Evolutionary conservation across 2,797 vertebrate species (phyloP).

Genomic region (Malacoctenus gilli): DNA sequence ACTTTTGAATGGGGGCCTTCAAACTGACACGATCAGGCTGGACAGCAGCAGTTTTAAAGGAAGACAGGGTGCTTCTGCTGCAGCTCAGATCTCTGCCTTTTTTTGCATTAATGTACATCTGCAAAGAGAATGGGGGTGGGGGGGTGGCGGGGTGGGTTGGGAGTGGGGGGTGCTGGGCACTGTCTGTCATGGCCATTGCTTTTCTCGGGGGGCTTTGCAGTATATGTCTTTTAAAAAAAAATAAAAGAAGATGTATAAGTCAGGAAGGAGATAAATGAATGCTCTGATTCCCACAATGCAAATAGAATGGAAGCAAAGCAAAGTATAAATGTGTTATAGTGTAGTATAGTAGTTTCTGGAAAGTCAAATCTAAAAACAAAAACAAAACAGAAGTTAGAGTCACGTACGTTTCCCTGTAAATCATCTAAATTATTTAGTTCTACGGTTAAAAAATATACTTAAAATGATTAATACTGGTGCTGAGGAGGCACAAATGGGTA

Average conservation of each 20-base stretch:
- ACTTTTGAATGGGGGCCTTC: slow-evolving; percentile 94
- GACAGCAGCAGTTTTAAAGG: slow-evolving; percentile 94
- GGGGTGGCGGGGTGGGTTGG: slow-evolving; percentile 38
- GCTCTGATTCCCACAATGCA: slow-evolving; percentile 9
- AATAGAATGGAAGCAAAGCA: background rate
- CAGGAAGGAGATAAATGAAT: slow-evolving; percentile 7
- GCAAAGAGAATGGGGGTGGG: slow-evolving; percentile 59
- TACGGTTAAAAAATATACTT: no score
- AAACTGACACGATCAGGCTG: slow-evolving; percentile 98
- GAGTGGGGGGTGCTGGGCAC: slow-evolving; percentile 39
- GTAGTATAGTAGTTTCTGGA: no score
- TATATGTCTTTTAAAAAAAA: slow-evolving; percentile 23
- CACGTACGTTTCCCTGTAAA: no score
- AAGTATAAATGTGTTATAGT: background rate
- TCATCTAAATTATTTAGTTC: no score
- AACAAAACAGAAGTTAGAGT: no score
- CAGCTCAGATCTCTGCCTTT: slow-evolving; percentile 77
- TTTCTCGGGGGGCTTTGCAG: slow-evolving; percentile 33
- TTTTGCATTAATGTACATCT: slow-evolving; percentile 92
- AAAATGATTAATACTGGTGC: no score
- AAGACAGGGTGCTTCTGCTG: slow-evolving; percentile 79
- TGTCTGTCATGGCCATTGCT: slow-evolving; percentile 51
- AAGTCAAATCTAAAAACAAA: no score
- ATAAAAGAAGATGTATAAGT: slow-evolving; percentile 8
- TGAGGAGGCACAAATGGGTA: no score